A percentile compares a stretch with the other conserved stretches of the same genome.
Evolutionary conservation across 2,113 vertebrate genomes (phyloP).

Genomic region (Peromyscus californicus): DNA sequence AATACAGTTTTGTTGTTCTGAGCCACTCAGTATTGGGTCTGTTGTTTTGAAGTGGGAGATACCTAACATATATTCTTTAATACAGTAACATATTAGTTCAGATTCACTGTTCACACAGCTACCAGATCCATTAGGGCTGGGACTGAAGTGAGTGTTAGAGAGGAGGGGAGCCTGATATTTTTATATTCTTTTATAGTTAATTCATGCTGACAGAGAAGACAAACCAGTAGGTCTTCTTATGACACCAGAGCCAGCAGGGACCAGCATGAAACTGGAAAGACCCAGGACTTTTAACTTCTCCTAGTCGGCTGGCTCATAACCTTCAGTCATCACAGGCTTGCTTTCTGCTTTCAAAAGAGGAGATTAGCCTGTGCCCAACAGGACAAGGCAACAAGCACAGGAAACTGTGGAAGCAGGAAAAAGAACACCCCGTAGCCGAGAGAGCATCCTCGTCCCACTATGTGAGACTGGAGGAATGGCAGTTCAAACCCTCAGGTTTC

Average conservation of each 20-base stretch:
- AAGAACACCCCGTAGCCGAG: neutral
- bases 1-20: neutral
- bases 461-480: neutral
- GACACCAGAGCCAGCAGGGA: neutral
- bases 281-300: neutral
- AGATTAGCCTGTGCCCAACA: neutral
- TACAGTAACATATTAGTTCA: neutral
- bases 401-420: neutral
- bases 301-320: neutral
- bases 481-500: neutral
- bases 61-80: neutral
- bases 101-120: neutral
- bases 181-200: slow-evolving; percentile 28
- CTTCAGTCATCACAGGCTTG: neutral
- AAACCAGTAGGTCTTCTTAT: neutral
- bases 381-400: neutral
- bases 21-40: slow-evolving; percentile 7
- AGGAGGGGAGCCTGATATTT: neutral
- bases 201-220: slow-evolving; percentile 17
- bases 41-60: slow-evolving; percentile 9
- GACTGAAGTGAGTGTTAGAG: neutral
- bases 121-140: neutral
- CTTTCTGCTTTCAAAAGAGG: neutral
- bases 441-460: neutral
- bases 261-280: neutral